These are phyloP conservation scores for Ormia ochracea DNA, from an alignment of 2,888 invertebrate genomes.

Conservation along the genomic window DNA sequence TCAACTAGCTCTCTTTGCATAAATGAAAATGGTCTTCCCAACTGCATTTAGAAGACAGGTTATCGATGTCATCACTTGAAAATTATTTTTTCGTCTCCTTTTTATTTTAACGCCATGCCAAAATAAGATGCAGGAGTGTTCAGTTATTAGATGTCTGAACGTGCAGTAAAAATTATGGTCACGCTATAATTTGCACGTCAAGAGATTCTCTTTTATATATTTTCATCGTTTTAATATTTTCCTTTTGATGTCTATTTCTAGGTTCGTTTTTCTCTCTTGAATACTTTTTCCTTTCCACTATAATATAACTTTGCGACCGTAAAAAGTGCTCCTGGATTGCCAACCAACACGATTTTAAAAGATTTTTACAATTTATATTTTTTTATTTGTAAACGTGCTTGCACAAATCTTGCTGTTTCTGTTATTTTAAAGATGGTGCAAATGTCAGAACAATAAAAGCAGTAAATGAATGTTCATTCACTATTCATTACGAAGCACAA, in stretches of 20 bases:
- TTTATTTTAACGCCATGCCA: not conserved
- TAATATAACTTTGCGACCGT: constrained; percentile 31
- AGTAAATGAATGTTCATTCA: constrained; percentile 35
- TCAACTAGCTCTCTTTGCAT: no score
- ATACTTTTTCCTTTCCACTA: constrained; percentile 7
- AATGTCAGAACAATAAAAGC: constrained; percentile 33
- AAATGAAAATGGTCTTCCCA: no score
- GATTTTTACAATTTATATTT: constrained; percentile 17
- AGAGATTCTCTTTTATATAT: constrained; percentile 39
- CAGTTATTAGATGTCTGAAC: not conserved
- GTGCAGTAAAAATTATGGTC: constrained; percentile 50
- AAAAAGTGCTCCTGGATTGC: constrained; percentile 51
- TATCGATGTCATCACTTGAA: no score
- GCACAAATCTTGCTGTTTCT: constrained; percentile 5
- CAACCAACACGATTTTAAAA: constrained; percentile 46
- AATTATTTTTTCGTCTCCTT: no score
- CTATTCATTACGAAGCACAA: constrained; percentile 34
- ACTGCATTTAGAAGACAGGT: no score
- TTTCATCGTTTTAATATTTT: constrained; percentile 24
- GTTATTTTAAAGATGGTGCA: not conserved
- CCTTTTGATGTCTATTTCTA: not conserved
- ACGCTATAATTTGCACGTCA: constrained; percentile 53
- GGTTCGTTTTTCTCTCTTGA: not conserved
- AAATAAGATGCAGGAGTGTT: not conserved
- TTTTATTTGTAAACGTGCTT: constrained; percentile 37